These are phyloP conservation scores for Pissodes strobi DNA, from an alignment of 1,140 invertebrate genomes.

Conservation along the genomic window DNA sequence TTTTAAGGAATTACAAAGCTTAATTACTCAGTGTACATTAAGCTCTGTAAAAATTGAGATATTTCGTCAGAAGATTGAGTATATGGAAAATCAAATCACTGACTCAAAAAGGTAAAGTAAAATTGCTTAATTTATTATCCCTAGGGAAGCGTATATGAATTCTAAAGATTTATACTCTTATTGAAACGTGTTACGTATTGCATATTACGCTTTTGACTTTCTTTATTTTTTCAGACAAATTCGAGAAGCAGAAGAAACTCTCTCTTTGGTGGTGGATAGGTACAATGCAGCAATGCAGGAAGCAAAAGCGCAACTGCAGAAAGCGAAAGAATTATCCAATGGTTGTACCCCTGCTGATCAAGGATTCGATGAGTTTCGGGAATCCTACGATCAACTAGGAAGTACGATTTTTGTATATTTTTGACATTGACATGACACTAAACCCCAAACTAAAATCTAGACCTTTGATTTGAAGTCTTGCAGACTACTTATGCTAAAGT, in stretches of 20 bases:
- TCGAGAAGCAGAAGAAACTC: constrained; percentile 47
- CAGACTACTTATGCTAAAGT: too few relatives aligned
- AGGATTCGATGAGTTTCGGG: constrained; percentile 59
- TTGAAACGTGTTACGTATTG: too few relatives aligned
- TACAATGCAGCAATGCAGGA: constrained; percentile 48
- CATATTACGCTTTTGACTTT: constrained; percentile 4
- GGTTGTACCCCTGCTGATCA: constrained; percentile 59
- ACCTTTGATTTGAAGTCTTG: too few relatives aligned
- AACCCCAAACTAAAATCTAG: too few relatives aligned
- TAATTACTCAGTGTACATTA: constrained; percentile 6
- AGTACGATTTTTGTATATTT: constrained; percentile 7
- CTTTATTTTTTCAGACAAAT: constrained; percentile 41
- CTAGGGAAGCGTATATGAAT: too few relatives aligned
- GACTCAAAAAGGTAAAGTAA: constrained; percentile 11
- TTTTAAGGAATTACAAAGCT: constrained; percentile 24
- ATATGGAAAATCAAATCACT: constrained; percentile 10
- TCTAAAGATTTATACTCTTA: too few relatives aligned
- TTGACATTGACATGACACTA: too few relatives aligned
- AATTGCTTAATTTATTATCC: background rate
- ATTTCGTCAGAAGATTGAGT: constrained; percentile 16
- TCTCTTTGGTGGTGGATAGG: constrained; percentile 42
- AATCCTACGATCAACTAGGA: constrained; percentile 49
- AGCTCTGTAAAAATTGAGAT: constrained; percentile 19
- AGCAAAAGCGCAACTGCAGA: constrained; percentile 53
- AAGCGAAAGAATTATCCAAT: constrained; percentile 53